Base-by-base conservation (phyloP, 1,140 invertebrate species). In the Dysdera silvatica region DNA sequence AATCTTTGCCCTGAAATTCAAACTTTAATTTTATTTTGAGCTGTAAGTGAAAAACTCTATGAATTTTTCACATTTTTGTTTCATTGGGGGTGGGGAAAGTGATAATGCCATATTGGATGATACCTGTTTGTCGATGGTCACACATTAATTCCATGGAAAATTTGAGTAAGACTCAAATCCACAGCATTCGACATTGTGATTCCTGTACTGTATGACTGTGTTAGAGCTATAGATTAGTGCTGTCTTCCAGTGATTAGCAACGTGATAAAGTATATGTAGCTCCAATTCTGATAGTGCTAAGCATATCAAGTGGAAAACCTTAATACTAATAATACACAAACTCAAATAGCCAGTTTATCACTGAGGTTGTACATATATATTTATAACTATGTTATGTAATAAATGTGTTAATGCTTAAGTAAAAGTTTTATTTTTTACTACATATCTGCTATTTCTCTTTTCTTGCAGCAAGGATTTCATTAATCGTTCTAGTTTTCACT, bases 261-360 rank as follows among this genome's bases (percentile, higher is more conserved):
- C 53, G 61, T 62, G 61, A 62, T 61, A 61, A 54, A 61, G 54
- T 61, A 41, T 61, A 40, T 61, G 48, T 61, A 61, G 59, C 40
- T 49, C 59, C 59, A 61, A 61, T 49, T 55, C 53, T 56, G 61
- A 48, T 62, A 28, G 49, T 62, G 61, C 61, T 40, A 62, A 62
- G 61, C 61, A 62, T 62, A 62, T 62, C 61, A 62, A n/a, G n/a
- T 55, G 61, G 61, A 41, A 62, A 41, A 62, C 51, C 47, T 62
- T 55, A 48, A 62, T 62, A 55, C 49, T 62, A 62, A 53, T 53
- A 62, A 62, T 62, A 62, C 61, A 48, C 43, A 56, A 62, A 62
- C 52, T 45, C 56, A 29, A 62, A 45, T 24, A 55, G 51, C 47
- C 56, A 62, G 61, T 32, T n/a, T n/a, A n/a, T n/a, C n/a, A n/a